A percentile compares a stretch with the other conserved stretches of the same genome.
Evolutionary conservation across 2,797 vertebrate species (phyloP).

Genomic region (Gymnoscopelus braueri): DNA sequence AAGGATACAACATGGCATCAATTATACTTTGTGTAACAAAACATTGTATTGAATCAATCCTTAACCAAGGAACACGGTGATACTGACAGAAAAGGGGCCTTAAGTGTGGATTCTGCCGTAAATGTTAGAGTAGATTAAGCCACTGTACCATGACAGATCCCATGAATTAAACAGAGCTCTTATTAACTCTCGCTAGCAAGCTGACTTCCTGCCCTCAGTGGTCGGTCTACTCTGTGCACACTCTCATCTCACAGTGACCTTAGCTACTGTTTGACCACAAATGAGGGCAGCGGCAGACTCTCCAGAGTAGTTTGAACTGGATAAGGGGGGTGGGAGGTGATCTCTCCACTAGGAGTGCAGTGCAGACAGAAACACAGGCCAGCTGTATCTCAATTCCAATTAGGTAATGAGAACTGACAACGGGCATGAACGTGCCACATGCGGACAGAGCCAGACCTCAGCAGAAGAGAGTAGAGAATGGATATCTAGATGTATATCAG

Average conservation of each 20-base stretch:
- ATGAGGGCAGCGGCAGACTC: conserved; percentile 25
- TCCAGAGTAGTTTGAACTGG: conserved; percentile 33
- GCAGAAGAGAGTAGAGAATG: conserved; percentile 37
- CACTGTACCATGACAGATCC: conserved; percentile 68
- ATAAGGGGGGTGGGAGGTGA: conserved; percentile 16
- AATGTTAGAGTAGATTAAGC: conserved; percentile 52
- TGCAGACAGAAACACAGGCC: conserved; percentile 69
- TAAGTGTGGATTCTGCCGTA: conserved; percentile 50
- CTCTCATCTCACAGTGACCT: conserved; percentile 19
- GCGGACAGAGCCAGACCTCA: conserved; percentile 49
- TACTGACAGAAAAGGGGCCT: conserved; percentile 48
- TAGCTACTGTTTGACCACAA: conserved; percentile 55
- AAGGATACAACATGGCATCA: too few species aligned
- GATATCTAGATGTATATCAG: conserved; percentile 58
- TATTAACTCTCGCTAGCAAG: conserved; percentile 62
- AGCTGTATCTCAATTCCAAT: conserved; percentile 85
- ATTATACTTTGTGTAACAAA: not conserved
- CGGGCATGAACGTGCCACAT: conserved; percentile 65
- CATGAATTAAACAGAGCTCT: conserved; percentile 77
- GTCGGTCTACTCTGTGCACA: conserved; percentile 37
- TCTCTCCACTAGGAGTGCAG: conserved; percentile 61
- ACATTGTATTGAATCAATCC: conserved; percentile 39
- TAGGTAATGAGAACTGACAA: conserved; percentile 83
- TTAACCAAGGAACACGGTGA: conserved; percentile 19
- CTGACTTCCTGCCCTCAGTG: conserved; percentile 34